Evolutionary conservation across 2,888 invertebrate genomes (phyloP), one percentile per base, ranked within the genome.

Genomic region (Azorinus chamasolen): DNA sequence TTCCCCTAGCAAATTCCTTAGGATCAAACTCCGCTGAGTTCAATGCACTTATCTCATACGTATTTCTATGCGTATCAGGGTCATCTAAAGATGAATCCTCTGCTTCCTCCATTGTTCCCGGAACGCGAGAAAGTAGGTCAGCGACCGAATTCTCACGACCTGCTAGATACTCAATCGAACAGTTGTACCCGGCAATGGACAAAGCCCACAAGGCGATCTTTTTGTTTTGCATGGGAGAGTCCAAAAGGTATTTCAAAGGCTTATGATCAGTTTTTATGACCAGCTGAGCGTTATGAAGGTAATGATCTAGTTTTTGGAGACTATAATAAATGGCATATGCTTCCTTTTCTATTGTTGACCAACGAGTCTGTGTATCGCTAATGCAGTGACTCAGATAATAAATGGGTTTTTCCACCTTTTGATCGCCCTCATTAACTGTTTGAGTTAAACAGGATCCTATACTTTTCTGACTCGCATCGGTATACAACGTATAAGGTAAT

Each of bases 221-320:
- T 20, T 53, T 75, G n/a, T 74, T 75, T 16, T 66, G 62, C 57
- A 75, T 79, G 0, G 74, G 74, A 1, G 73, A 70, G 16, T 73
- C 65, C 1, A 74, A 22, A 1, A 79, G 20, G 48, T 74, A 70
- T 12, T 74, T 62, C 12, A 79, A 24, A 20, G 72, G 73, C 51
- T 57, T 55, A 48, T 73, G 78, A 32, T 78, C 77, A 8, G 77
- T 72, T 3, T 50, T 20, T 10, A 74, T 69, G 1, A 43, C 24
- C 20, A 74, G 70, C 18, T 46, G 10, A 14, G 63, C 61, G 53
- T 57, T 61, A 39, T 70, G 70, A 2, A 79, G 18, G 25, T 62
- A 74, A 25, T 55, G 43, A 32, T 74, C 65, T 22, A 73, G 46
- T n/a, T 70, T 70, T n/a, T 59, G 62, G 27, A 75, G 51, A 3